A percentile compares a stretch with the other conserved stretches of the same genome.
These are phyloP conservation scores for Dicaeum eximium DNA, from an alignment of 2,113 vertebrate genomes.

Conservation along the genomic window DNA sequence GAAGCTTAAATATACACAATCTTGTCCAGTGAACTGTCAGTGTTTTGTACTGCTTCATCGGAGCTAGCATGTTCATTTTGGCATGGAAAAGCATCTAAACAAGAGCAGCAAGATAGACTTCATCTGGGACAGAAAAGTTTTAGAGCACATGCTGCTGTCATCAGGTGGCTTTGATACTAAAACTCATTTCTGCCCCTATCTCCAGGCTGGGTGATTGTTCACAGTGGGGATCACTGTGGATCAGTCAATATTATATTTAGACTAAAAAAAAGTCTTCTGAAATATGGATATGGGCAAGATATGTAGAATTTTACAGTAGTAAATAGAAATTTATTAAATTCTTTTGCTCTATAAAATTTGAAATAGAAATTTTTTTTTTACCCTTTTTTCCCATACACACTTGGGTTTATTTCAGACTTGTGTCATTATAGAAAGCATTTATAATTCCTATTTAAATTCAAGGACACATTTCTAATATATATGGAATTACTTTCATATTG, in stretches of 20 bases:
- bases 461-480: not conserved
- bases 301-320: not conserved
- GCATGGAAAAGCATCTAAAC: not conserved
- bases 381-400: fast-evolving
- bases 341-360: not conserved
- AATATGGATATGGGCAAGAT: not conserved
- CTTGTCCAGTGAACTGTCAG: not conserved
- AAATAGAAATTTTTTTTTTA: not conserved
- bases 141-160: not conserved
- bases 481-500: not conserved
- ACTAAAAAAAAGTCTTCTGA: not conserved
- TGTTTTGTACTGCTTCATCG: not conserved
- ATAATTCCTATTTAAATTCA: not conserved
- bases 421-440: not conserved
- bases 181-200: not conserved
- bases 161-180: not conserved
- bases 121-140: not conserved
- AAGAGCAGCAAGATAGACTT: not conserved
- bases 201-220: too few species aligned
- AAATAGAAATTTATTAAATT: not conserved
- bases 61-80: not conserved
- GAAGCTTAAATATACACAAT: not conserved
- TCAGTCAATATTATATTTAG: not conserved
- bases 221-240: not conserved
- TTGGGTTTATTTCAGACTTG: not conserved